Percentiles rank a stretch among this genome's conserved stretches.
Conservation (phyloP, 2,113 vertebrate genomes). For the Mesocricetus auratus region DNA sequence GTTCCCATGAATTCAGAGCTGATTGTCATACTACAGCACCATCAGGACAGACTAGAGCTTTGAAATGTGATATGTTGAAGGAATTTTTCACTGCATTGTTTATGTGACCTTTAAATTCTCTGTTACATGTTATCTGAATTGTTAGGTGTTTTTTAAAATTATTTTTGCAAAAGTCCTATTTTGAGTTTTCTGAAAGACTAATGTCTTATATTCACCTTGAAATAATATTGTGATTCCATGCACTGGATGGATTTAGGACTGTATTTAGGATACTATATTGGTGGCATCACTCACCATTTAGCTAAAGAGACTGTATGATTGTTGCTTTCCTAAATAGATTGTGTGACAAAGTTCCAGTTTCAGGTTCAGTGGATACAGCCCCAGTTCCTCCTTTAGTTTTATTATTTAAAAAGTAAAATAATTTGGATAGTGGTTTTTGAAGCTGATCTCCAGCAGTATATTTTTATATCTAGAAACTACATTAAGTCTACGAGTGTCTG, state of each 20-base stretch:
- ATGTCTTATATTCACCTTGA: not conserved
- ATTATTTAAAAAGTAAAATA: too few species aligned
- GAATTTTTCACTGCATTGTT: not conserved
- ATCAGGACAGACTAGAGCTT: not conserved
- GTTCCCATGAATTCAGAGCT: not conserved
- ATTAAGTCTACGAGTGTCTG: not conserved
- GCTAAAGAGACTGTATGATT: too few species aligned
- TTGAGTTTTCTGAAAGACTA: not conserved
- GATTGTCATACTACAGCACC: not conserved
- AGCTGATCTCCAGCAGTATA: too few species aligned
- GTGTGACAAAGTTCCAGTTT: too few species aligned
- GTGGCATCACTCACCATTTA: too few species aligned
- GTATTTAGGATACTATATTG: not conserved
- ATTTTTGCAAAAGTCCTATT: not conserved
- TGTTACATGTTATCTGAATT: rapidly evolving
- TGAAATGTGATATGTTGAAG: not conserved
- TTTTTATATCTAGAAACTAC: not conserved
- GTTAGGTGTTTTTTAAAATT: not conserved
- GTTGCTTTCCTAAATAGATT: too few species aligned
- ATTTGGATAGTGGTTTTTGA: too few species aligned
- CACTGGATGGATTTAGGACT: not conserved
- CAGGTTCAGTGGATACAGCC: too few species aligned
- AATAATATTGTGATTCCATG: not conserved
- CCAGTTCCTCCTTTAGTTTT: too few species aligned
- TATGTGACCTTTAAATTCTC: not conserved